Evolutionary conservation across 2,888 invertebrate genomes (phyloP), one percentile per base, ranked within the genome.

Genomic region (Cancer borealis): DNA sequence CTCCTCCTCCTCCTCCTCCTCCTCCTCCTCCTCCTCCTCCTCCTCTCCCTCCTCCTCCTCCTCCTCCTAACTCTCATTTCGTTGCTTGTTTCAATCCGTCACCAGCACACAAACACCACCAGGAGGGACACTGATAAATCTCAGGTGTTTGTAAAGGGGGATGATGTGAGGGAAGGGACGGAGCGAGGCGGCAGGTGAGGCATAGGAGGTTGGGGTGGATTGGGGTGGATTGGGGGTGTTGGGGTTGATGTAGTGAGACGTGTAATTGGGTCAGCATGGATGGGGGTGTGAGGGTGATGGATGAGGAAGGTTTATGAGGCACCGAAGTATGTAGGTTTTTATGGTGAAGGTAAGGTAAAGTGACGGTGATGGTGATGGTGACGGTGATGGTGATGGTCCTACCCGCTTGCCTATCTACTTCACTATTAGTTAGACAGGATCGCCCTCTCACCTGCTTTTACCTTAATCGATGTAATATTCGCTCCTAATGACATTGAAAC

Each of bases 51-150:
- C 21, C 17, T 66, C 17, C 21, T 66, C n/a, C 21, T 66, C 73
- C 73, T 73, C 73, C 73, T 73, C 73, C 73, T 21, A 21, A 54
- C 73, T 73, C 73, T 73, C 26, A 73, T 73, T n/a, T 73, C 73
- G n/a, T 73, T 54, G 73, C 26, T 73, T 73, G 73, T 73, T 73
- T 73, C 73, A 73, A n/a, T 73, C 73, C 26, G n/a, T 26, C n/a
- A 26, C 73, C n/a, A n/a, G 17, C 14, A 73, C 73, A 14, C 73
- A 73, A n/a, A 73, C 73, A 73, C 73, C 4, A 73, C 26, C 73
- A 4, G 4, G n/a, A 21, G 26, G 12, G 73, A 73, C 21, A 21
- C 4, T n/a, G 5, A n/a, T 73, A 73, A 73, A 73, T 73, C 73
- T 17, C 73, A 26, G 73, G n/a, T 73, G 73, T 73, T 73, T 73